phyloP scores from a whole-genome alignment of 2,888 invertebrate genomes.

The Eueremaeus valkanovi region DNA sequence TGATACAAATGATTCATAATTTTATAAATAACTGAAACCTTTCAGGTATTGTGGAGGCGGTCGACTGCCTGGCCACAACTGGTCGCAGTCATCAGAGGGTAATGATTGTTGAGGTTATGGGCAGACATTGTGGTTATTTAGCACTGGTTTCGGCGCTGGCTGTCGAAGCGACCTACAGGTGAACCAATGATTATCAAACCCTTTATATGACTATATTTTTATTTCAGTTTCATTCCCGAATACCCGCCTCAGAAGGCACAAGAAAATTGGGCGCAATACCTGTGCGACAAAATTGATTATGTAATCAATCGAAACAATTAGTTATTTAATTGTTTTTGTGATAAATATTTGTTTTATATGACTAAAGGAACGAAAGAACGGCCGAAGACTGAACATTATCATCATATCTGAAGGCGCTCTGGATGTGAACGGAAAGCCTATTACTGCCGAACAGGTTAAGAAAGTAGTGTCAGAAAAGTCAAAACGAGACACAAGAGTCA shows the following conservation, averaged over 20 bases:
- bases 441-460: slow-evolving; percentile 80
- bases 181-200: too few species aligned
- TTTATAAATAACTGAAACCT: too few species aligned
- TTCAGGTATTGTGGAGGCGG: slow-evolving; percentile 96
- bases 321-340: slow-evolving; percentile 56
- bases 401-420: slow-evolving; percentile 98
- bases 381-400: slow-evolving; percentile 94
- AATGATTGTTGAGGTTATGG: slow-evolving; percentile 99
- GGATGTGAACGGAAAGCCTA: slow-evolving; percentile 85
- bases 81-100: slow-evolving; percentile 92
- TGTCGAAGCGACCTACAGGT: slow-evolving; percentile 92
- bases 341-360: slow-evolving; percentile 56
- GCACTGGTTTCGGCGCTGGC: slow-evolving; percentile 92
- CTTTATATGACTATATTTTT: too few species aligned
- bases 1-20: too few species aligned
- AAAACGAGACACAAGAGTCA: slow-evolving; percentile 78
- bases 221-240: slow-evolving; percentile 98
- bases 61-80: slow-evolving; percentile 96
- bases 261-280: slow-evolving; percentile 83
- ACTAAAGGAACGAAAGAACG: slow-evolving; percentile 62
- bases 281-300: slow-evolving; percentile 30
- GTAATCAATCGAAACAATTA: neutral
- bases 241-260: slow-evolving; percentile 84
- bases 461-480: neutral
- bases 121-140: slow-evolving; percentile 97